Percentiles rank a stretch among this genome's conserved stretches.
Conservation (phyloP, 2,113 vertebrate genomes). For the Paratilapia polleni region DNA sequence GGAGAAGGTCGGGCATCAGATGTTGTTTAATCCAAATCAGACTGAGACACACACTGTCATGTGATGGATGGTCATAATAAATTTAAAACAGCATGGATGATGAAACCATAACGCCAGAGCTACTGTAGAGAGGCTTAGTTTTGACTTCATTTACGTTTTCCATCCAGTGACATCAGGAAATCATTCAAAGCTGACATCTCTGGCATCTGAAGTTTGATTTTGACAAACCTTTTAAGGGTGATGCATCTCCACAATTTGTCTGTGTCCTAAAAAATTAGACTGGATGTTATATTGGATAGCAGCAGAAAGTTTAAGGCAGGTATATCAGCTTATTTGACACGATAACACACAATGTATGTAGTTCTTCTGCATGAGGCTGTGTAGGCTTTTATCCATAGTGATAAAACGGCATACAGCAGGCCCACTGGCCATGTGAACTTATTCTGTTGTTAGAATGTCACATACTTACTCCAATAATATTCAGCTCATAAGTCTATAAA, state of each 20-base stretch:
- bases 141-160: conserved; percentile 26
- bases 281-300: neutral
- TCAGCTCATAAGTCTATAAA: neutral
- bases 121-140: neutral
- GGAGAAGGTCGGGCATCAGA: conserved; percentile 51
- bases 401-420: neutral
- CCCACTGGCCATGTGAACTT: neutral
- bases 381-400: neutral
- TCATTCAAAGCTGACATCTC: neutral
- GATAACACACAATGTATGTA: neutral
- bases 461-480: neutral
- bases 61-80: conserved; percentile 50
- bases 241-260: neutral
- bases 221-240: conserved; percentile 18
- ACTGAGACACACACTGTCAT: neutral
- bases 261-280: neutral
- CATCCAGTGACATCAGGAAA: neutral
- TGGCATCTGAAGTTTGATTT: conserved; percentile 19
- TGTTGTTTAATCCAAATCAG: conserved; percentile 47
- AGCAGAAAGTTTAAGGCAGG: neutral
- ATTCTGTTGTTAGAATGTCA: neutral
- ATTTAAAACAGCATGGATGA: conserved; percentile 52
- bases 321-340: neutral
- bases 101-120: conserved; percentile 37
- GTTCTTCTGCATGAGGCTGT: neutral